Evolutionary conservation across 2,797 vertebrate genomes (phyloP).

Genomic region (Adelosebastes latens): DNA sequence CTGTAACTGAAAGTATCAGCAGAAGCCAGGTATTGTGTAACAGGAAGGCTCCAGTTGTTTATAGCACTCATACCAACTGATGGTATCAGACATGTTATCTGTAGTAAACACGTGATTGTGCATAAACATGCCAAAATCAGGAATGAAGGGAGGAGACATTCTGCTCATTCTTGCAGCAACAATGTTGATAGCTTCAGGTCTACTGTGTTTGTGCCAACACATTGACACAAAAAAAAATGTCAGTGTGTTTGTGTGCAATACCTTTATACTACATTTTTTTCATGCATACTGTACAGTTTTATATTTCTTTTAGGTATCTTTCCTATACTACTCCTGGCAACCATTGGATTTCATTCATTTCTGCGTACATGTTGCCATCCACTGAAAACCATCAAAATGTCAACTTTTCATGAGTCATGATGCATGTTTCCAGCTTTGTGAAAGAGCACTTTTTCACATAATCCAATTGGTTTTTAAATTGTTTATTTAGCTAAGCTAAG

Average conservation of each 20-base stretch:
- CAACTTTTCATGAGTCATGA: background rate
- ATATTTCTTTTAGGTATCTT: background rate
- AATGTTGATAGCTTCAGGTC: conserved; percentile 21
- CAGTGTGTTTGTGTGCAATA: background rate
- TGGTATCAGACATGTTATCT: background rate
- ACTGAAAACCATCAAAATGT: background rate
- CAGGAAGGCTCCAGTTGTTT: background rate
- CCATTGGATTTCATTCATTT: background rate
- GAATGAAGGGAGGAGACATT: background rate
- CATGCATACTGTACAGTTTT: background rate
- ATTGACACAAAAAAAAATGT: too few relatives aligned
- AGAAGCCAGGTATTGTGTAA: background rate
- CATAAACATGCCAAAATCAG: background rate
- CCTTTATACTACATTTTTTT: background rate
- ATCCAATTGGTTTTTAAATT: background rate
- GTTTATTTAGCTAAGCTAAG: background rate
- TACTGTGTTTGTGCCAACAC: background rate
- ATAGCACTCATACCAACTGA: background rate
- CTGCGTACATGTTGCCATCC: background rate
- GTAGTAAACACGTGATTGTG: background rate
- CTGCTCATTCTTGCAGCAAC: conserved; percentile 1
- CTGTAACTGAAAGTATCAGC: background rate
- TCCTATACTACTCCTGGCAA: background rate
- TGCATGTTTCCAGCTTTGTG: background rate
- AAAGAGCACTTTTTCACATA: background rate